phyloP scores from a whole-genome alignment of 2,113 vertebrate species.

The Tichodroma muraria region DNA sequence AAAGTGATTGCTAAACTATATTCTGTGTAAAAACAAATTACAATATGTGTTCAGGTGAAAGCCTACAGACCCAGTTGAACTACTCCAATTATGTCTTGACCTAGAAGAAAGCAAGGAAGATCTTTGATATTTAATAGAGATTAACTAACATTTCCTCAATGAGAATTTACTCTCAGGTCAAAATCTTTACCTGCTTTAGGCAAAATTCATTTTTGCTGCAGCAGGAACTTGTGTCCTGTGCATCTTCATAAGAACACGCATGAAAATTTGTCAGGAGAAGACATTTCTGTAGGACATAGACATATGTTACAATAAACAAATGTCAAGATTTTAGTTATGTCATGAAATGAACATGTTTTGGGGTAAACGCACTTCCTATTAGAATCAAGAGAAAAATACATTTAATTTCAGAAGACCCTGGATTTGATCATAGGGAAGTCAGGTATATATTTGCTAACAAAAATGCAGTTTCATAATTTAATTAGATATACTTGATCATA shows the following conservation, averaged over 20 bases:
- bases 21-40: not conserved
- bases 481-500: not conserved
- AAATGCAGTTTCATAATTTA: not conserved
- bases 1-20: not conserved
- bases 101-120: not conserved
- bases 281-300: not conserved
- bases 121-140: not conserved
- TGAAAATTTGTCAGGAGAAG: not conserved
- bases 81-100: not conserved
- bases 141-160: not conserved
- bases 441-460: not conserved
- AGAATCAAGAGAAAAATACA: not conserved
- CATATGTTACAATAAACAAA: not conserved
- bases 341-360: not conserved
- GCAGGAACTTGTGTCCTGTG: not conserved
- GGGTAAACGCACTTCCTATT: not conserved
- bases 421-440: not conserved
- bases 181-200: not conserved
- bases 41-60: not conserved
- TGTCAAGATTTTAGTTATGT: not conserved
- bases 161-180: not conserved
- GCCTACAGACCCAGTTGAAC: not conserved
- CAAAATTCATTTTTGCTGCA: not conserved
- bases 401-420: not conserved
- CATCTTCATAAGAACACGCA: fast-evolving